Percentiles rank a stretch among this genome's conserved stretches.
Evolutionary conservation across 2,113 vertebrate genomes (phyloP).

Genomic region (Chrysemys picta): DNA sequence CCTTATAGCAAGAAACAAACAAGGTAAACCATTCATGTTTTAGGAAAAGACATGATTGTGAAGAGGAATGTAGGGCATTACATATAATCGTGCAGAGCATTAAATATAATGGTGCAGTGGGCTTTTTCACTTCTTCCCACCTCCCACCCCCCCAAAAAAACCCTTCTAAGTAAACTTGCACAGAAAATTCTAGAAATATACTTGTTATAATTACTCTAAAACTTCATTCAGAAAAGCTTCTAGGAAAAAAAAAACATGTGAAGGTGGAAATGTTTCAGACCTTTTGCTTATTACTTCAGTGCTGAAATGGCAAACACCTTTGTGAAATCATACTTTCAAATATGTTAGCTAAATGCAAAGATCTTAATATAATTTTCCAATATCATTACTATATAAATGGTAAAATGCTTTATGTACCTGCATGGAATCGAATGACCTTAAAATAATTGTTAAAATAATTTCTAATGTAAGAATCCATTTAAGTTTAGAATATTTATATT

Average conservation of each 20-base stretch:
- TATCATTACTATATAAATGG: background rate
- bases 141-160: too few species aligned
- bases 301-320: background rate
- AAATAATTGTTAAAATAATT: background rate
- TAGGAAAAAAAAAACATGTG: too few species aligned
- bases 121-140: background rate
- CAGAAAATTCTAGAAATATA: background rate
- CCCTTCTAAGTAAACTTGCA: too few species aligned
- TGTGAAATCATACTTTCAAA: background rate
- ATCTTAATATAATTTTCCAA: background rate
- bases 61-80: background rate
- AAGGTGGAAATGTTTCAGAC: background rate
- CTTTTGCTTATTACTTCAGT: background rate
- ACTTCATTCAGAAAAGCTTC: background rate
- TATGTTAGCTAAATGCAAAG: background rate
- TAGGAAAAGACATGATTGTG: background rate
- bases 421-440: background rate
- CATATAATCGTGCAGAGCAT: too few species aligned
- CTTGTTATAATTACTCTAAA: background rate
- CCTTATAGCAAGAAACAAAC: background rate
- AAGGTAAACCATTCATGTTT: background rate
- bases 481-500: background rate
- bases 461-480: background rate
- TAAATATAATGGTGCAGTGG: too few species aligned
- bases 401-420: background rate